Conservation (phyloP, 2,888 invertebrate genomes). For the Hydroisotoma schaefferi region DNA sequence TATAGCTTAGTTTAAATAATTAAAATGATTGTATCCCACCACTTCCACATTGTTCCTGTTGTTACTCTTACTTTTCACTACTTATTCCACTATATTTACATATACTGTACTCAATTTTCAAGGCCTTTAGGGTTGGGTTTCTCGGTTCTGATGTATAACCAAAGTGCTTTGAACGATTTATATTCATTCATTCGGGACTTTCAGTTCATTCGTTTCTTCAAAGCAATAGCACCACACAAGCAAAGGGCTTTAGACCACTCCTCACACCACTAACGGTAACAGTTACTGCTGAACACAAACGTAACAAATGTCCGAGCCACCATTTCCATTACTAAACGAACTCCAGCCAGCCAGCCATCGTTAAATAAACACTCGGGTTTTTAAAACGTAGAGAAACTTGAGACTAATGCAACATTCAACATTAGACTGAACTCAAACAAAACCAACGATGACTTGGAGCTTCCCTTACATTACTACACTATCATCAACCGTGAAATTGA, state of each 20-base stretch:
- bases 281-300: neutral
- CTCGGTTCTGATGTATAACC: too few relatives aligned
- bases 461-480: too few relatives aligned
- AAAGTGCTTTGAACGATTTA: too few relatives aligned
- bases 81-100: too few relatives aligned
- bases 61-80: too few relatives aligned
- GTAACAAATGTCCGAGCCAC: neutral
- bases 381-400: conserved; percentile 4
- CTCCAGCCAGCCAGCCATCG: neutral
- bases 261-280: conserved; percentile 1
- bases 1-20: too few relatives aligned
- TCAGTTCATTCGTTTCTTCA: neutral
- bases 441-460: neutral
- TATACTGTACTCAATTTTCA: neutral
- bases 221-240: neutral
- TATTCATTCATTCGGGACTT: conserved; percentile 5
- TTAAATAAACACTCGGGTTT: neutral
- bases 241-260: conserved; percentile 1
- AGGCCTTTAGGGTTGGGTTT: neutral
- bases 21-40: too few relatives aligned
- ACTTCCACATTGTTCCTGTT: too few relatives aligned
- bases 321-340: neutral
- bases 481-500: too few relatives aligned
- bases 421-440: neutral
- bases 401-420: conserved; percentile 1